Base-by-base conservation (phyloP, 2,113 vertebrate genomes). In the Cyanoramphus novaezelandiae region DNA sequence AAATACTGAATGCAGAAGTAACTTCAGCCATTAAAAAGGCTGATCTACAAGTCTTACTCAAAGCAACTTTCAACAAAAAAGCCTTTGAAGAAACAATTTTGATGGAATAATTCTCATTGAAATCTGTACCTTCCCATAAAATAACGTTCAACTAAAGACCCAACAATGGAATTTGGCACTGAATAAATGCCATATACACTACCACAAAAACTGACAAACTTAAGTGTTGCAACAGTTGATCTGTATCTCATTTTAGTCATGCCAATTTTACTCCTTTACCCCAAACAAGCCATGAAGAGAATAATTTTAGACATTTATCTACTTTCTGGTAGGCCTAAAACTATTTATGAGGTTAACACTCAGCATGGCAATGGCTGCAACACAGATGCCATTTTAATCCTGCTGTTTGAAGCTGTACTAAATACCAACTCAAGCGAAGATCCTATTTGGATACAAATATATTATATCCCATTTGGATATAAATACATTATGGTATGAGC, bases 1-100 rank as follows among this genome's bases (percentile, higher is more conserved):
- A 98, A 97, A 84, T 94, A 96, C 17, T 87, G 82, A 96, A 96
- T 83, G 97, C 91, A 98, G 93, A 97, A 98, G 86, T 95, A 97
- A 96, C 88, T 95, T 95, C 97, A 94, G 91, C 90, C 87, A 87
- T 81, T 97, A 59, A 92, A 92, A 96, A 95, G 96, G 92, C 95
- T 96, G 93, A 95, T 92, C 57, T 64, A 95, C 71, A 97, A 95
- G 82, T 93, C 83, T 97, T 95, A 98, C 62, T 94, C 97, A 97
- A 92, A 98, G 89, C 97, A 97, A 97, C 85, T 97, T 94, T 39
- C 86, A 70, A 83, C 78, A 88, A 96, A 98, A 97, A 97, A 91
- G 95, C 84, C 82, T 98, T 95, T 96, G 86, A 87, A 96, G 93
- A 97, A 97, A 80, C 93, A 95, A 49, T 79, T 88, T 28, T 46